phyloP scores from a whole-genome alignment of 2,113 vertebrate genomes.

The Oreocharis arfaki region DNA sequence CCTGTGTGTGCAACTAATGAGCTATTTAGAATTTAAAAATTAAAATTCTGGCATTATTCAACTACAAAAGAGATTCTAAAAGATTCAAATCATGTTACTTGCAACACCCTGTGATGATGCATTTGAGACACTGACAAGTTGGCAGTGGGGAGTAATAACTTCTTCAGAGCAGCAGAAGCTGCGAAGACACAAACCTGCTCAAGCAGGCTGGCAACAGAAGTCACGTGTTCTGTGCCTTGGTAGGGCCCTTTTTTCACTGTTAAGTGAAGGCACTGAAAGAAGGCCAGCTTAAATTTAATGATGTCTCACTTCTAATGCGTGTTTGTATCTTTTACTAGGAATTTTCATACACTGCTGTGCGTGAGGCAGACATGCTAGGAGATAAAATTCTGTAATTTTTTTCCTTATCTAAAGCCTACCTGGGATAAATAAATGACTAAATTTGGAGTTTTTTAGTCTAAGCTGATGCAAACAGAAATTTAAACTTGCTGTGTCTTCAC shows the following conservation, averaged over 20 bases:
- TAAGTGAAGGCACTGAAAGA: not conserved
- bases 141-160: not conserved
- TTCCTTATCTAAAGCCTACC: not conserved
- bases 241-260: not conserved
- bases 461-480: not conserved
- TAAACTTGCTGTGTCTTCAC: not conserved
- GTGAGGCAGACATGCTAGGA: not conserved
- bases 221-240: not conserved
- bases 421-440: not conserved
- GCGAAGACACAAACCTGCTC: not conserved
- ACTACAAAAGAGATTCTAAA: not conserved
- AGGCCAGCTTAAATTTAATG: not conserved
- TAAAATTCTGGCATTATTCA: not conserved
- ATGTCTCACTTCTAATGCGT: not conserved
- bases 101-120: not conserved
- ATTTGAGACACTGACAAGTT: not conserved
- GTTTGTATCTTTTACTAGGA: not conserved
- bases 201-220: not conserved
- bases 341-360: not conserved
- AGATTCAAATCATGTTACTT: not conserved
- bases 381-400: not conserved
- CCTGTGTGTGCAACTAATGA: not conserved
- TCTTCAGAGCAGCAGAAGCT: not conserved
- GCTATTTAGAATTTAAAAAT: not conserved
- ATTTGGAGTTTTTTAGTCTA: not conserved